Evolutionary conservation across 2,888 invertebrate species (phyloP).

Genomic region (Spisula solida): DNA sequence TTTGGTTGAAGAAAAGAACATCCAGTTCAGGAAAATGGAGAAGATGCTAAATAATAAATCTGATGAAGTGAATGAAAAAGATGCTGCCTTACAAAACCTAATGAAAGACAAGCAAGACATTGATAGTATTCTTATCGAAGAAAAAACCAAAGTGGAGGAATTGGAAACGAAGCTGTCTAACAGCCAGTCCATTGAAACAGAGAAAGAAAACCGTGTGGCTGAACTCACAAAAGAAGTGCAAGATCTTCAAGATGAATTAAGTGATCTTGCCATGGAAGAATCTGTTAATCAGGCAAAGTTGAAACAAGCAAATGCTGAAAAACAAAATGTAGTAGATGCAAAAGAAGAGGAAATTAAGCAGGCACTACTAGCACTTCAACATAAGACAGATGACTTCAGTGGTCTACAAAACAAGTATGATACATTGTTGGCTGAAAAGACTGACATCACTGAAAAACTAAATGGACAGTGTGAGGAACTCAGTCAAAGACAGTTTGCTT

Average conservation of each 20-base stretch:
- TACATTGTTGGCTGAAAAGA: conserved; percentile 19
- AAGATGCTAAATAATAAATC: not conserved
- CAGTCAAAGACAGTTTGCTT: not conserved
- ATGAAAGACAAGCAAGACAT: conserved; percentile 14
- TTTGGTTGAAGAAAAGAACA: not conserved
- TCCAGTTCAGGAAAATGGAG: conserved; percentile 2
- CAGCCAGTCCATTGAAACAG: not conserved
- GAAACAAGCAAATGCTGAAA: conserved; percentile 46
- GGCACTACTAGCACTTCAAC: conserved; percentile 33
- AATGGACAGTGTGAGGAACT: not conserved
- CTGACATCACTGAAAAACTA: conserved; percentile 18
- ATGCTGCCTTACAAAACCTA: not conserved
- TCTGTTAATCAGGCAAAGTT: conserved; percentile 57
- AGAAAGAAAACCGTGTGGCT: conserved; percentile 1
- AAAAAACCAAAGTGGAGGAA: conserved; percentile 15
- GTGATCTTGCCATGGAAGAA: conserved; percentile 60
- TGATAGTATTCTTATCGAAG: not conserved
- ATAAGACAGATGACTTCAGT: conserved; percentile 32
- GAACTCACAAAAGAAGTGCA: conserved; percentile 33
- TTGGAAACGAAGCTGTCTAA: not conserved
- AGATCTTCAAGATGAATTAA: conserved; percentile 57
- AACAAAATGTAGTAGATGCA: conserved; percentile 46
- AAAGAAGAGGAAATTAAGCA: conserved; percentile 45
- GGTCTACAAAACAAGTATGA: conserved; percentile 12
- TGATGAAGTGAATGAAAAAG: not conserved